phyloP scores from a whole-genome alignment of 1,140 invertebrate species.

The Vanessa tameamea region DNA sequence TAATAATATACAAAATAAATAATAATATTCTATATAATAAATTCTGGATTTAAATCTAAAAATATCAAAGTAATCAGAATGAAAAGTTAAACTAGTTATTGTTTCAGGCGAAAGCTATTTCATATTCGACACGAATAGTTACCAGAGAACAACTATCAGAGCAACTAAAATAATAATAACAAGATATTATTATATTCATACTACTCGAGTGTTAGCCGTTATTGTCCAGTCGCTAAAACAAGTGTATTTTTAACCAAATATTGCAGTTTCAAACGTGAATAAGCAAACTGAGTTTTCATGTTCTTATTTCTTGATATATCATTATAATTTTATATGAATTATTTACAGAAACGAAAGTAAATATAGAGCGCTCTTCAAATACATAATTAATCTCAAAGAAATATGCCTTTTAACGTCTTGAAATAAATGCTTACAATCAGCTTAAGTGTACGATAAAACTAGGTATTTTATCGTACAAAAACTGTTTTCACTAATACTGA shows the following conservation, averaged over 20 bases:
- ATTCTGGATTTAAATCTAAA: neutral
- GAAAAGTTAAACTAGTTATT: neutral
- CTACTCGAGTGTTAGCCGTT: neutral
- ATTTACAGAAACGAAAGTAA: too few species aligned
- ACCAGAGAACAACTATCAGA: too few species aligned
- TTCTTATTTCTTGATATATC: too few species aligned
- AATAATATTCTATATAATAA: too few species aligned
- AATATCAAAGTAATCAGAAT: neutral
- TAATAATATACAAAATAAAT: too few species aligned
- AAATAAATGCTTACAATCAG: neutral
- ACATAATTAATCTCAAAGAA: too few species aligned
- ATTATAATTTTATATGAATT: too few species aligned
- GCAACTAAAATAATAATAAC: neutral
- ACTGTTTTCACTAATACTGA: constrained; percentile 29
- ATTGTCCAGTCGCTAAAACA: too few species aligned
- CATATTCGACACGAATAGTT: neutral
- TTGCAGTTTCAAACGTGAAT: too few species aligned
- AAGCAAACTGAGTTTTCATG: too few species aligned
- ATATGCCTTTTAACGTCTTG: neutral
- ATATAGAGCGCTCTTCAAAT: too few species aligned
- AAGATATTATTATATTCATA: neutral
- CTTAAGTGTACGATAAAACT: neutral
- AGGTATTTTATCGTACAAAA: neutral
- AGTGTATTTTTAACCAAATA: too few species aligned
- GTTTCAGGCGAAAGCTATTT: neutral